Base-by-base conservation (phyloP, 64 coral and sea anemone genomes). In the Actinia equina region DNA sequence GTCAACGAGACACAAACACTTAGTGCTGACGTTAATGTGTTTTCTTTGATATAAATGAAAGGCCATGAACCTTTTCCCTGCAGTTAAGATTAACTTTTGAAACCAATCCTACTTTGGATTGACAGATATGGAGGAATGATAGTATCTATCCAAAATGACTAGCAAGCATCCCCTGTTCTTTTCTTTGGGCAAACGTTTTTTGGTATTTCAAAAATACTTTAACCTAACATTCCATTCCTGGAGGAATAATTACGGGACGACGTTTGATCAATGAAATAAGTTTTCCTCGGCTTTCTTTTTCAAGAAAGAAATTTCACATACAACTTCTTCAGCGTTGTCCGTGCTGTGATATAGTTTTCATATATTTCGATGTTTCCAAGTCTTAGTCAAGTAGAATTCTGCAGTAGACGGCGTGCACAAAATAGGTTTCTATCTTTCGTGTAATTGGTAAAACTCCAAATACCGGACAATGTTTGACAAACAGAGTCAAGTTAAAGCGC, bases 21-120 rank as follows among this genome's bases (percentile, higher is more conserved):
- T 74, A 30, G 69, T 12, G 69, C 69, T 74, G 69, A 74, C 69
- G 69, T 74, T 74, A 74, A 74, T 74, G 69, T 74, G 69, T 74
- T 74, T 74, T 74, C 69, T 74, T 74, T 74, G 69, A 74, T 74
- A 74, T 74, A 74, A 57, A 37, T 74, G 69, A 74, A 74, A 74
- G 69, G 69, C 69, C 69, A 30, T 74, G 69, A 74, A 37, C 69
- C 20, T 74, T 74, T 74, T 74, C 69, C 12, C 69, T 74, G 69
- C 69, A 27, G 69, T 74, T 74, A n/a, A 74, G 69, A 74, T 74
- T 74, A 74, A 30, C 69, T 7, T 74, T 74, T 74, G 69, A 74
- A 74, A 74, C 42, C 25, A 74, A 74, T 74, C n/a, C 69, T 41
- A 27, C 0, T 41, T 14, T 74, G 9, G 25, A 74, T 74, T 74